Evolutionary conservation across 2,797 vertebrate genomes (phyloP).

Genomic region (Sebastolobus alascanus): DNA sequence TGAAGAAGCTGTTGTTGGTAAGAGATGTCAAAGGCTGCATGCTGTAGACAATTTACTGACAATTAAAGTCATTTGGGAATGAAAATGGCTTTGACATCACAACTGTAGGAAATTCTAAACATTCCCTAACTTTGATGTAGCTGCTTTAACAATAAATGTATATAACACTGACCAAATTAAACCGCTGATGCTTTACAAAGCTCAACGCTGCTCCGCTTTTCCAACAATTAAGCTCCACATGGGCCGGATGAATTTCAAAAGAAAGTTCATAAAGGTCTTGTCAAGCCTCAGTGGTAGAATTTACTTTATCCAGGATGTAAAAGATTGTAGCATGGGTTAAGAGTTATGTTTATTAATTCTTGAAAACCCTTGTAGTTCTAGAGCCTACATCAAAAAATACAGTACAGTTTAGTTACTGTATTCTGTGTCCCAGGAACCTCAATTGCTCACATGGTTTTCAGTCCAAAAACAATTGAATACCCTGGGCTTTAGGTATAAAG

Average conservation of each 20-base stretch:
- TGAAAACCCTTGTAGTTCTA: not conserved
- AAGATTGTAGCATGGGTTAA: not conserved
- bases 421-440: not conserved
- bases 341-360: not conserved
- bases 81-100: constrained; percentile 47
- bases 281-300: not conserved
- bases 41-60: constrained; percentile 19
- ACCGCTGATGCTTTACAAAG: constrained; percentile 8
- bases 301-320: not conserved
- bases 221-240: not conserved
- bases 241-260: not conserved
- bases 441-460: not conserved
- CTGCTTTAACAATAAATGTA: constrained; percentile 21
- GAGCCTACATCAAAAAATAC: not conserved
- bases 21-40: constrained; percentile 68
- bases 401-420: not conserved
- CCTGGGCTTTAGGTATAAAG: not conserved
- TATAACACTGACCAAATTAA: constrained; percentile 8
- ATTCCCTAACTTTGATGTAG: constrained; percentile 27
- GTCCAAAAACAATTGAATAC: not conserved
- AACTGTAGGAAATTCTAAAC: not conserved
- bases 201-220: constrained; percentile 8
- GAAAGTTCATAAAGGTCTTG: not conserved
- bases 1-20: constrained; percentile 76
- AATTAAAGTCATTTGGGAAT: constrained; percentile 50